Percentiles rank a stretch among this genome's conserved stretches.
phyloP scores from a whole-genome alignment of 2,797 vertebrate genomes.

The Silurus lanzhouensis region DNA sequence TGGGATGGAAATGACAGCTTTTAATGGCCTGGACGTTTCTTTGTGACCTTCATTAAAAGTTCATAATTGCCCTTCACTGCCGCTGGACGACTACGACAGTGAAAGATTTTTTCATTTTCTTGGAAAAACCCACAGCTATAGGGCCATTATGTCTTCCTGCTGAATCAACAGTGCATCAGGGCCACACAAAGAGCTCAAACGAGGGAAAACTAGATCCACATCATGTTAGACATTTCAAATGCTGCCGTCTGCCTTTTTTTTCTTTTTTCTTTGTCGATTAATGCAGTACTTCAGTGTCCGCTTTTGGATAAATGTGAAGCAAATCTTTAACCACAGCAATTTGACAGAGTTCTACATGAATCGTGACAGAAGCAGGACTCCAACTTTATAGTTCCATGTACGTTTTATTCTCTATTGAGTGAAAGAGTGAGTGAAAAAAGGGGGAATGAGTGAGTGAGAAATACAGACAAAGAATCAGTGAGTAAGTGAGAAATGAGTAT shows the following conservation, averaged over 20 bases:
- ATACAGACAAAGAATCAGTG: too few relatives aligned
- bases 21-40: constrained; percentile 63
- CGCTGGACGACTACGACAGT: constrained; percentile 1
- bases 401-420: not conserved
- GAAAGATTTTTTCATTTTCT: not conserved
- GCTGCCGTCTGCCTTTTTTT: not conserved
- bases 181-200: not conserved
- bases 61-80: constrained; percentile 61
- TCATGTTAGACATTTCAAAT: constrained; percentile 3
- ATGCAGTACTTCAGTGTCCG: not conserved
- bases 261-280: not conserved
- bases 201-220: not conserved
- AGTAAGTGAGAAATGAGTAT: too few relatives aligned
- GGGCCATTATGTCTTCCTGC: not conserved
- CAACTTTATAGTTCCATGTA: not conserved
- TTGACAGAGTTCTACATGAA: not conserved
- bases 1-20: constrained; percentile 65
- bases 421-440: too few relatives aligned
- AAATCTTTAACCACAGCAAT: not conserved
- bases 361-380: not conserved
- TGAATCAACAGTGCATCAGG: constrained; percentile 15
- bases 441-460: too few relatives aligned
- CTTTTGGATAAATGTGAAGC: not conserved
- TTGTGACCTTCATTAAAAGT: constrained; percentile 64
- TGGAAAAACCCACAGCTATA: not conserved